Evolutionary conservation across 2,888 invertebrate species (phyloP), one percentile per base, ranked within the genome.

Genomic region (Platypus cylindrus): DNA sequence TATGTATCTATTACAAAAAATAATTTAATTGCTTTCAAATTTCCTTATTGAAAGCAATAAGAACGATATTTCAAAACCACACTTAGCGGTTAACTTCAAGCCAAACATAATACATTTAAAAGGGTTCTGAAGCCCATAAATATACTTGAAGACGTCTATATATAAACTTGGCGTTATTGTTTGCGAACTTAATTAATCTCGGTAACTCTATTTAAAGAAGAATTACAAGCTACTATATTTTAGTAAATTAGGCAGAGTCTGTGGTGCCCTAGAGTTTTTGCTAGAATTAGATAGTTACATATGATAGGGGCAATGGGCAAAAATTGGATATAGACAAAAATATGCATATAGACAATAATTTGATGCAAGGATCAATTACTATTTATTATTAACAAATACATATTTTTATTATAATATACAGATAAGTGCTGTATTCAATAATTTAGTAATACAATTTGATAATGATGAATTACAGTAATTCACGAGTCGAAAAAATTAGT

Each of bases 101-200:
- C 15, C 26, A 11, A 33, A 37, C n/a, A 40, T 40, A 25, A 20
- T 20, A 20, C 7, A 12, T n/a, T n/a, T n/a, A 34, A 37, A 36
- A 35, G 36, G 39, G 36, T 20, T 17, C 27, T 28, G 25, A 27
- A 18, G 25, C 18, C 33, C 20, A 31, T 40, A 40, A 40, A 40
- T 40, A 37, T 40, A 31, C 36, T 37, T 30, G 30, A 40, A n/a
- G 40, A 36, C 40, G 37, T 40, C 40, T 40, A 40, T 37, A n/a
- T n/a, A 40, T 40, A 36, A 40, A 40, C 34, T 39, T 39, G 35
- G 30, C 40, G 34, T 36, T 26, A 40, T 40, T 40, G 40, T 40
- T 40, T 37, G 23, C 30, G 27, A 28, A 26, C 36, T 40, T 34
- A 40, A 40, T 40, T 40, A 40, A 40, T 40, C 36, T 40, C 31